These are phyloP conservation scores for Ectropis grisescens DNA, from an alignment of 1,140 invertebrate species.

Conservation along the genomic window DNA sequence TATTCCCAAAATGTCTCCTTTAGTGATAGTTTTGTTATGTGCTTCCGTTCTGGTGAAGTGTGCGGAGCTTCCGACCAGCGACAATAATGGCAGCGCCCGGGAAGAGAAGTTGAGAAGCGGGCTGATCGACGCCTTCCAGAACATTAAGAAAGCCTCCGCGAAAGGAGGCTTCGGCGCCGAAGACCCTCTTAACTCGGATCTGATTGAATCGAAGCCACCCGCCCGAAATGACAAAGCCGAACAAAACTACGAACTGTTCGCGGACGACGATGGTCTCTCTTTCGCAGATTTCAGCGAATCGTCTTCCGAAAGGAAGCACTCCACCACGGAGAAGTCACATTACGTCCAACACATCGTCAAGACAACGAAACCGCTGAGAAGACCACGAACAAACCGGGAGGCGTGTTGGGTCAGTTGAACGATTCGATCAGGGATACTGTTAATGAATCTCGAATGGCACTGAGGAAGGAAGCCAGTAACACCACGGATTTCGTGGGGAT, in stretches of 20 bases:
- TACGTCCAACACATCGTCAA: conserved; percentile 58
- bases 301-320: conserved; percentile 23
- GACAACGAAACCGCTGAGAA: conserved; percentile 29
- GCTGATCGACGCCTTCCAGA: conserved; percentile 61
- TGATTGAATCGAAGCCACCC: conserved; percentile 36
- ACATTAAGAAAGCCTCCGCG: conserved; percentile 50
- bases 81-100: conserved; percentile 17
- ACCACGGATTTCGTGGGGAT: conserved; percentile 50
- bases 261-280: conserved; percentile 49
- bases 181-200: conserved; percentile 25
- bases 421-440: conserved; percentile 38
- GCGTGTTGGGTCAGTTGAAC: conserved; percentile 30
- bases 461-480: conserved; percentile 21
- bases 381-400: conserved; percentile 34
- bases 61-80: conserved; percentile 21
- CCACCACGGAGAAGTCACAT: conserved; percentile 48
- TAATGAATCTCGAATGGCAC: conserved; percentile 36
- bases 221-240: conserved; percentile 23
- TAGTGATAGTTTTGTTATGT: conserved; percentile 43
- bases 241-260: conserved; percentile 48
- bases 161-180: conserved; percentile 48
- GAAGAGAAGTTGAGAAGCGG: conserved; percentile 54
- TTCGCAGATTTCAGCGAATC: conserved; percentile 41
- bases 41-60: conserved; percentile 28
- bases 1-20: conserved; percentile 40